phyloP scores from a whole-genome alignment of 2,113 vertebrate genomes.

The Mirza zaza region DNA sequence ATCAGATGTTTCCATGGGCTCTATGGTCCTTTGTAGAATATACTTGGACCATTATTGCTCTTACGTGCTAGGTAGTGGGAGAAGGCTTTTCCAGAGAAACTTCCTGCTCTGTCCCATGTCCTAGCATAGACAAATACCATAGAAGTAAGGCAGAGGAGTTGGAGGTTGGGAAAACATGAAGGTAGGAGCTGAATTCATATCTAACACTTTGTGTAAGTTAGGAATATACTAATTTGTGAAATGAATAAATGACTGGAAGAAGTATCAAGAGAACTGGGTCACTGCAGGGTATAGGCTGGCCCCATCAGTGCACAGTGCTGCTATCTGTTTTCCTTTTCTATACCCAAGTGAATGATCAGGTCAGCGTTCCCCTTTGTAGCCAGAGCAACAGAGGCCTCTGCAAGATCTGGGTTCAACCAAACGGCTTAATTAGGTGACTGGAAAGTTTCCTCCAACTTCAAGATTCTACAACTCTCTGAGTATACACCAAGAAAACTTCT shows the following conservation, averaged over 20 bases:
- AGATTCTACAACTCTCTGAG: not conserved
- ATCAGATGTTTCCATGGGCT: not conserved
- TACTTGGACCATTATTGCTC: not conserved
- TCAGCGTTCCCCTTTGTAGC: not conserved
- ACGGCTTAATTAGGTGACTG: not conserved
- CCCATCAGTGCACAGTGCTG: not conserved
- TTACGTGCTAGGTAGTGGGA: not conserved
- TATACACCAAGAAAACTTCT: not conserved
- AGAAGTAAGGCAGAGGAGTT: not conserved
- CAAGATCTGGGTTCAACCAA: not conserved
- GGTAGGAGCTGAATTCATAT: not conserved
- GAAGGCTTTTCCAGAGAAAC: not conserved
- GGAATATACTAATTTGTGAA: not conserved
- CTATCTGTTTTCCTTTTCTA: not conserved
- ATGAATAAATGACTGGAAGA: not conserved
- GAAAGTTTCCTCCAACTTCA: not conserved
- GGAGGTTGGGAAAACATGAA: not conserved
- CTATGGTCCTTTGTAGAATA: not conserved
- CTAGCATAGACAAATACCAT: not conserved
- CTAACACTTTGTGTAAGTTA: not conserved
- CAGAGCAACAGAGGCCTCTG: not conserved
- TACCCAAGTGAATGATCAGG: not conserved
- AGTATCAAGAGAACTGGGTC: not conserved
- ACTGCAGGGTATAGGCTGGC: not conserved
- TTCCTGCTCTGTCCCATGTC: not conserved